Conservation (phyloP, 2,113 vertebrate genomes). For the Pseudorectes ferrugineus region DNA sequence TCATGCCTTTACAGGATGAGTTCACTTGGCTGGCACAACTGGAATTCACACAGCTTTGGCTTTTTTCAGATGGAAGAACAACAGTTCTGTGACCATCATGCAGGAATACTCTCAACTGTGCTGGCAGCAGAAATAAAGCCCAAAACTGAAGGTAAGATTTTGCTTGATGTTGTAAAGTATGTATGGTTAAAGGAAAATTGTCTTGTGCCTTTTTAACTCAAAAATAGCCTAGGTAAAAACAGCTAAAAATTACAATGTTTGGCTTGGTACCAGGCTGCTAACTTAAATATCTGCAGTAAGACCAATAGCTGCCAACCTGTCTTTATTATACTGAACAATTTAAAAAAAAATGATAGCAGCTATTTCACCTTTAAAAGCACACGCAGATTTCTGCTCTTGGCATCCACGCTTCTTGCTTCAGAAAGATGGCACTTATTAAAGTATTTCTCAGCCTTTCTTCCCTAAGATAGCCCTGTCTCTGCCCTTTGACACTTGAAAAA, state of each 20-base stretch:
- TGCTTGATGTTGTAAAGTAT: not conserved
- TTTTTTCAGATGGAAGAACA: not conserved
- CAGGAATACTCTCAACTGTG: not conserved
- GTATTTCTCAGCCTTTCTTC: not conserved
- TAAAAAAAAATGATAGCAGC: not conserved
- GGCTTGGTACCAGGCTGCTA: not conserved
- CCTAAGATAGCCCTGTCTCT: not conserved
- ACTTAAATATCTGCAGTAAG: not conserved
- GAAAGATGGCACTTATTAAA: not conserved
- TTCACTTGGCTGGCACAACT: not conserved
- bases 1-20: not conserved
- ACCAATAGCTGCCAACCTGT: not conserved
- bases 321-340: not conserved
- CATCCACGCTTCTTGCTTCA: not conserved
- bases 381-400: not conserved
- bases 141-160: not conserved
- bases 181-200: not conserved
- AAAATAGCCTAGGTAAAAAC: not conserved
- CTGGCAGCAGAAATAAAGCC: not conserved
- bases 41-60: not conserved
- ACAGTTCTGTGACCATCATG: accelerated
- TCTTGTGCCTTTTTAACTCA: not conserved
- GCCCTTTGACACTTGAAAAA: not conserved
- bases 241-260: not conserved
- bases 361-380: not conserved